Base-by-base conservation (phyloP, 2,113 vertebrate species). In the Strix aluco region DNA sequence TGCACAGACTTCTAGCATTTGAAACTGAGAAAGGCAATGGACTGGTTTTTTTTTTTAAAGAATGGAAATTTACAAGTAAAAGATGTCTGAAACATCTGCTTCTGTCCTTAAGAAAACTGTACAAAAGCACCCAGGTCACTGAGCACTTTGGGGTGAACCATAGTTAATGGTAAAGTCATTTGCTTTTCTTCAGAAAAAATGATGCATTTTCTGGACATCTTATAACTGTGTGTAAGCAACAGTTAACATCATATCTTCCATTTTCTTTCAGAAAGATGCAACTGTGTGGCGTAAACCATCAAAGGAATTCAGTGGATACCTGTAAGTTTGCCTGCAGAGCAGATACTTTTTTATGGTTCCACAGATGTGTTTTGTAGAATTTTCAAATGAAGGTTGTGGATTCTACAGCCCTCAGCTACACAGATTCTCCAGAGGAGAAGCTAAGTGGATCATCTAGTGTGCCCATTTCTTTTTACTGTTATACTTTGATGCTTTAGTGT, bases 251-350 rank as follows among this genome's bases (percentile, higher is more conserved):
- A 0, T 70, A 19, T 52, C 52, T 85, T 66, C 6, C 40, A 16
- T 97, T 90, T 83, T 85, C 73, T 96, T 96, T 36, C 96, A 99
- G 99, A 99, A 98, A 97, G 98, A 99, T 95, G 98, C 98, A 80
- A 98, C 97, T 19, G 98, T 99, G 57, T 99, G 99, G 99, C 98
- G 97, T 95, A 99, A 98, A 88, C 98, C 98, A 5, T 99, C 99
- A 40, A 97, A 98, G 77, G 98, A 99, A 96, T 99, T 99, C 97
- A 98, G 79, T 94, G 99, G 99, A 65, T 98, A 98, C 81, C 98
- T 99, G 99, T 99, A 98, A 99, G 99, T 98, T 81, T 86, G 9
- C 19, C 8, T 83, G 38, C 25, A 72, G 13, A 86, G 15, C 18
- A 52, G 21, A 46, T 73, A 57, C 0, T 11, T 67, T 89, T 80